Conservation (phyloP, 2,888 invertebrate species). For the Cepaea hortensis region DNA sequence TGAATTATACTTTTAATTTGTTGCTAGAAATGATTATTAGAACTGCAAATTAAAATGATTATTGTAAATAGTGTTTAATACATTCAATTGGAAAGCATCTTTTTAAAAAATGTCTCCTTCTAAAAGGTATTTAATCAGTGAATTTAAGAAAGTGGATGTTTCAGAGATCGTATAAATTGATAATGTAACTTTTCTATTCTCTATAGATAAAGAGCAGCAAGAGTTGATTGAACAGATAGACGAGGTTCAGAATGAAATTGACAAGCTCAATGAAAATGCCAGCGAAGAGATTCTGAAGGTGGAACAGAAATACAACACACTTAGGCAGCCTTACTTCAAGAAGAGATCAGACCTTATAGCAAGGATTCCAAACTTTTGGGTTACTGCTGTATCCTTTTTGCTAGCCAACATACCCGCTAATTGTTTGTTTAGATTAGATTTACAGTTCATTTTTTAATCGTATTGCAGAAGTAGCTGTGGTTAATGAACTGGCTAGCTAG, state of each 20-base stretch:
- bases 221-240: conserved; percentile 77
- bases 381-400: conserved; percentile 75
- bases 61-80: no score
- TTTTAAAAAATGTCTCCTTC: no score
- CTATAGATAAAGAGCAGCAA: conserved; percentile 74
- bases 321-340: conserved; percentile 76
- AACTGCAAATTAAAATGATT: no score
- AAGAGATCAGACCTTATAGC: conserved; percentile 76
- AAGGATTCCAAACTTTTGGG: conserved; percentile 77
- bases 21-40: no score
- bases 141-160: not conserved
- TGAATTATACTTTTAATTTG: no score
- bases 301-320: conserved; percentile 77
- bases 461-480: no score
- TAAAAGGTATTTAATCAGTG: no score
- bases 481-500: no score
- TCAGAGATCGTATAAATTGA: no score
- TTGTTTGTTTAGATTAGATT: no score
- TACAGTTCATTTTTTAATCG: no score
- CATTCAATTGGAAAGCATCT: no score
- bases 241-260: conserved; percentile 77
- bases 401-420: not conserved
- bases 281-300: conserved; percentile 77
- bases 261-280: conserved; percentile 76
- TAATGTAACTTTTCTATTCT: conserved; percentile 19